phyloP scores from a whole-genome alignment of 2,888 invertebrate genomes.

The Sminthurides aquaticus region DNA sequence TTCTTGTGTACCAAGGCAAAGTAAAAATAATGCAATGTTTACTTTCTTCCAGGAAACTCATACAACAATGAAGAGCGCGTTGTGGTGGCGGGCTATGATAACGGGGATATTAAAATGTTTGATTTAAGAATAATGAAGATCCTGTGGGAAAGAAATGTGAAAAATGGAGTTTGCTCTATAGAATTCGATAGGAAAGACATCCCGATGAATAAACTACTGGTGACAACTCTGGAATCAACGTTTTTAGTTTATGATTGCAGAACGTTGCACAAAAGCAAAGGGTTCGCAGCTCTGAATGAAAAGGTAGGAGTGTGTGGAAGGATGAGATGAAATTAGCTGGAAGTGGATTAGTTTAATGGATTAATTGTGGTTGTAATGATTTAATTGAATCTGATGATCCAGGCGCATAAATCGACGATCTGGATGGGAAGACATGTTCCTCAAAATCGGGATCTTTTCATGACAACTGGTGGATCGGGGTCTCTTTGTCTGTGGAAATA shows the following conservation, averaged over 20 bases:
- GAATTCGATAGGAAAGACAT: constrained; percentile 92
- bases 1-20: not conserved
- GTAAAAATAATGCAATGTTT: not conserved
- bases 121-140: constrained; percentile 75
- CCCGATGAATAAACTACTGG: constrained; percentile 87
- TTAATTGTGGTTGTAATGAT: not conserved
- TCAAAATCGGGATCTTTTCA: constrained; percentile 86
- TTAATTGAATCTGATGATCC: constrained; percentile 17
- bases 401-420: constrained; percentile 67
- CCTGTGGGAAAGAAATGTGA: constrained; percentile 83
- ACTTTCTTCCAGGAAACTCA: constrained; percentile 58
- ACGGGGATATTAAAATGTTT: constrained; percentile 90
- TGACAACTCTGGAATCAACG: constrained; percentile 83
- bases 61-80: constrained; percentile 77
- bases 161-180: constrained; percentile 66
- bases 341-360: not conserved
- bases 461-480: constrained; percentile 83
- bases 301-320: constrained; percentile 48
- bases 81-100: constrained; percentile 88
- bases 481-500: constrained; percentile 93
- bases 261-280: constrained; percentile 77
- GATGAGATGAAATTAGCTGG: not conserved
- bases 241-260: constrained; percentile 81
- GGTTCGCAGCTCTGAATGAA: constrained; percentile 62
- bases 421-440: constrained; percentile 85